A percentile compares a stretch with the other conserved stretches of the same genome.
These are phyloP conservation scores for Pseudachorutes palmiensis DNA, from an alignment of 1,140 invertebrate genomes.

Conservation along the genomic window DNA sequence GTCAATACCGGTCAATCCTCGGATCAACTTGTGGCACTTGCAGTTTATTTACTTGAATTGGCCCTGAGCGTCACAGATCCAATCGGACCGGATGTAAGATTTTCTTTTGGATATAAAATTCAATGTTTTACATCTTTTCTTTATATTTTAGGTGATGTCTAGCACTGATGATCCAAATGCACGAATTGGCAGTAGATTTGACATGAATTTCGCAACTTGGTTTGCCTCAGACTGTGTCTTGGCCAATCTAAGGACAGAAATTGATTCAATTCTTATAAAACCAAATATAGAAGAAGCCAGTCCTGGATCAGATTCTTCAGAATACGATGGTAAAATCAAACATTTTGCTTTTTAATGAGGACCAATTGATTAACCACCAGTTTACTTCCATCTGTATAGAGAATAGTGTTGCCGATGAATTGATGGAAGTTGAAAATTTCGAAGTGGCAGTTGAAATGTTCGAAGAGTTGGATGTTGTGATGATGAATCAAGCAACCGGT, in stretches of 20 bases:
- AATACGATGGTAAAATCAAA: neutral
- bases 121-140: neutral
- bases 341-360: too few relatives aligned
- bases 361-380: too few relatives aligned
- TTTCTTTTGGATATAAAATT: neutral
- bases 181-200: slow-evolving; percentile 41
- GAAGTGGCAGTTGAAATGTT: slow-evolving; percentile 44
- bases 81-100: slow-evolving; percentile 28
- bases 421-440: slow-evolving; percentile 54
- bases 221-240: slow-evolving; percentile 67
- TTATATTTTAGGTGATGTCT: slow-evolving; percentile 6
- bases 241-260: slow-evolving; percentile 66
- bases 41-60: slow-evolving; percentile 78
- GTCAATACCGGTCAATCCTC: slow-evolving; percentile 64
- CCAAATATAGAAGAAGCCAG: slow-evolving; percentile 50
- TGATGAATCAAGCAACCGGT: slow-evolving; percentile 14
- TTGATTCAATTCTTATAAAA: slow-evolving; percentile 53
- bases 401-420: slow-evolving; percentile 34
- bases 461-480: slow-evolving; percentile 25
- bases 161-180: neutral
- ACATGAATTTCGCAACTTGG: slow-evolving; percentile 61
- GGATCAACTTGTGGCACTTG: slow-evolving; percentile 74
- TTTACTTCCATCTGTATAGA: too few relatives aligned
- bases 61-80: slow-evolving; percentile 58
- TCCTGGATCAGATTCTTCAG: slow-evolving; percentile 40